Percentiles rank a stretch among this genome's conserved stretches.
Conservation (phyloP, 2,888 invertebrate species). For the Pinctada fucata region DNA sequence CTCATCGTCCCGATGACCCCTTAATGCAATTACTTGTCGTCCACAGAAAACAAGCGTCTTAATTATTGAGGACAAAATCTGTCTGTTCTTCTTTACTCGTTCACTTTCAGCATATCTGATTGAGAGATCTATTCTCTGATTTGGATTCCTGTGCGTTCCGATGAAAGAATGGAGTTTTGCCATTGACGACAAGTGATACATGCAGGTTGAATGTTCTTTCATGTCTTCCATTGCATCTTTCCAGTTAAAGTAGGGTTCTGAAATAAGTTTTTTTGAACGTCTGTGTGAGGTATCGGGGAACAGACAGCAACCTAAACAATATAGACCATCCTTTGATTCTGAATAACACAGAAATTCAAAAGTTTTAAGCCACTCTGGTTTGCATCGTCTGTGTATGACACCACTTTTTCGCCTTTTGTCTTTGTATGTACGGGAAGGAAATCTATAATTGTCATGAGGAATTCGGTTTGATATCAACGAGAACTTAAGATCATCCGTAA, state of each 20-base stretch:
- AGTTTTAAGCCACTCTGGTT: conserved; percentile 34
- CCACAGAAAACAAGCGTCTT: conserved; percentile 33
- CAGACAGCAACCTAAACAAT: conserved; percentile 34
- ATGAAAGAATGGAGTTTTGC: conserved; percentile 27
- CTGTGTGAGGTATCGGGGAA: conserved; percentile 41
- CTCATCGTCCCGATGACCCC: conserved; percentile 21
- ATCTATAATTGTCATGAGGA: conserved; percentile 29
- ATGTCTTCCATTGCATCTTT: conserved; percentile 43
- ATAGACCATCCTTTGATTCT: conserved; percentile 32
- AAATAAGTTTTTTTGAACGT: conserved; percentile 34
- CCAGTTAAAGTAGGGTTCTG: conserved; percentile 42
- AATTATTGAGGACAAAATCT: conserved; percentile 34
- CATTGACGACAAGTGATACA: conserved; percentile 34
- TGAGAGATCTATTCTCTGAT: conserved; percentile 23
- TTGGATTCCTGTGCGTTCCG: conserved; percentile 14
- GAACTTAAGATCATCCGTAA: conserved; percentile 11
- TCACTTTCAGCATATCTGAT: conserved; percentile 1
- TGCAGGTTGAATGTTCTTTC: conserved; percentile 27
- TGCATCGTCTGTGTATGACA: conserved; percentile 33
- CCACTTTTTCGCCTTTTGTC: conserved; percentile 34
- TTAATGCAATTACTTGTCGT: conserved; percentile 10
- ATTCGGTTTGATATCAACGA: background rate
- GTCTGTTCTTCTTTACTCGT: conserved; percentile 18
- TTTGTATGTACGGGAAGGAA: conserved; percentile 38
- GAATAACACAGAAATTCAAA: conserved; percentile 43